phyloP scores from a whole-genome alignment of 2,797 vertebrate genomes.

The Psittacula echo region DNA sequence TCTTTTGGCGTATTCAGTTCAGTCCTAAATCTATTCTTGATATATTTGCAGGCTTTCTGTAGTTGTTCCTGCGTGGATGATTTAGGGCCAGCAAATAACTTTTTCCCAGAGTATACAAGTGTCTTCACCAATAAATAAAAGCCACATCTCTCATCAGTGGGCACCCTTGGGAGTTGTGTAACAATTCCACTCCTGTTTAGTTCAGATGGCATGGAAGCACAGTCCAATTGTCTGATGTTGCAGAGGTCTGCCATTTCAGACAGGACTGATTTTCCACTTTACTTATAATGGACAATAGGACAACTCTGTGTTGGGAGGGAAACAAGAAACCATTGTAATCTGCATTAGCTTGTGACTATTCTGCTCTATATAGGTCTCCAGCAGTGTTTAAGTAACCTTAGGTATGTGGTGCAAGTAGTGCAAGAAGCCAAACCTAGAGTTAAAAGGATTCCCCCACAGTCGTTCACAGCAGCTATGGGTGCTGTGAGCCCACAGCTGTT shows the following conservation, averaged over 20 bases:
- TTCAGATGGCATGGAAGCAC: neutral
- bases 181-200: constrained; percentile 10
- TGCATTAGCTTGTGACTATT: neutral
- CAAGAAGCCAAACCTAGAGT: neutral
- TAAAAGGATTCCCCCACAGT: neutral
- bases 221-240: neutral
- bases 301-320: neutral
- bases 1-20: neutral
- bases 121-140: constrained; percentile 62
- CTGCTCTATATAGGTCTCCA: neutral
- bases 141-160: neutral
- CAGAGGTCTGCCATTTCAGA: neutral
- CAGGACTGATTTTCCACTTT: constrained; percentile 51
- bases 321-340: neutral
- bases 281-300: constrained; percentile 2
- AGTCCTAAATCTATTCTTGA: constrained; percentile 7
- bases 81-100: constrained; percentile 48
- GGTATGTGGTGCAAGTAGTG: neutral
- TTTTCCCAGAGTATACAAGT: neutral
- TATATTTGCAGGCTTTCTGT: neutral
- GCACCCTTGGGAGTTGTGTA: neutral
- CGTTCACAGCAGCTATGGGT: neutral
- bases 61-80: neutral
- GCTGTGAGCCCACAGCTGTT: neutral
- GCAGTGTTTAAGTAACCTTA: neutral